Evolutionary conservation across 2,797 vertebrate genomes (phyloP).

Genomic region (Borostomias antarcticus): DNA sequence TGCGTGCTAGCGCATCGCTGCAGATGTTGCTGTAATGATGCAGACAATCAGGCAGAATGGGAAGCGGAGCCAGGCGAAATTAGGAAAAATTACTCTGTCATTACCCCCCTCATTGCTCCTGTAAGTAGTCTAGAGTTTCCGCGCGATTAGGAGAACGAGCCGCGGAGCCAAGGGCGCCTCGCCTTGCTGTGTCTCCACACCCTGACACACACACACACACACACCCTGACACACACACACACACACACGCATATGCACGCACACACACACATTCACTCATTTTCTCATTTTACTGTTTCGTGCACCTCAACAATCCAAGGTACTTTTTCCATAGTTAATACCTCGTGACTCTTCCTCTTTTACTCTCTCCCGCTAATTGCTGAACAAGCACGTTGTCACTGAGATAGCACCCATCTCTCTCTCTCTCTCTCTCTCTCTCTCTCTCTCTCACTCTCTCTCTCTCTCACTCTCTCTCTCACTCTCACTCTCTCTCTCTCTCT

Average conservation of each 20-base stretch:
- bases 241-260: background rate
- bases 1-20: constrained; percentile 67
- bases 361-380: constrained; percentile 47
- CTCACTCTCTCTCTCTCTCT: no score
- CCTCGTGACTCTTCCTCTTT: constrained; percentile 38
- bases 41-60: constrained; percentile 78
- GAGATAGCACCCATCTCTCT: constrained; percentile 43
- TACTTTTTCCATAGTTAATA: background rate
- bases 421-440: constrained; percentile 30
- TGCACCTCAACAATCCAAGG: background rate
- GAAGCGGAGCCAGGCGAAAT: constrained; percentile 75
- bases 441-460: constrained; percentile 20
- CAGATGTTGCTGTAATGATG: constrained; percentile 82
- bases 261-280: constrained; percentile 12
- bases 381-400: constrained; percentile 50
- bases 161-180: constrained; percentile 57
- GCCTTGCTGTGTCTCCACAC: constrained; percentile 15
- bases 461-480: no score
- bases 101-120: constrained; percentile 85
- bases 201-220: background rate
- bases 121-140: constrained; percentile 83
- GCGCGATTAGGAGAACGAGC: constrained; percentile 78
- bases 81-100: constrained; percentile 86
- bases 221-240: background rate
- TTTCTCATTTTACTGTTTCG: background rate